phyloP scores from a whole-genome alignment of 2,888 invertebrate species.

The Beris chalybata region DNA sequence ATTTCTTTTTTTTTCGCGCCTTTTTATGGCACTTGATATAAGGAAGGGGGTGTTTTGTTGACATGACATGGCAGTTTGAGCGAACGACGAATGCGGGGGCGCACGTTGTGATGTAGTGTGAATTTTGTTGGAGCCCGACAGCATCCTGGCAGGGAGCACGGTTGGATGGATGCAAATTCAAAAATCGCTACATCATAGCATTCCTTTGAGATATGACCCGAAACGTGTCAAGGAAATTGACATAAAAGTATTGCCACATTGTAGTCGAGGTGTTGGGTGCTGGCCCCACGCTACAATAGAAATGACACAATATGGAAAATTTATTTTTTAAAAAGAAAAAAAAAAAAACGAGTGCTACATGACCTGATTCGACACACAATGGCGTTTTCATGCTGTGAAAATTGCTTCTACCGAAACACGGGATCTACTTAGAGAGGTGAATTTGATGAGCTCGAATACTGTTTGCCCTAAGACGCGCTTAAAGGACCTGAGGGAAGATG shows the following conservation, averaged over 20 bases:
- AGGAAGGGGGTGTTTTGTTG: conserved; percentile 26
- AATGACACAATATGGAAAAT: no score
- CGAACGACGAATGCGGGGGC: background rate
- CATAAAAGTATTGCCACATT: conserved; percentile 20
- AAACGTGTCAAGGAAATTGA: conserved; percentile 33
- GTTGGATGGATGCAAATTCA: conserved; percentile 29
- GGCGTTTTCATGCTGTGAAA: conserved; percentile 14
- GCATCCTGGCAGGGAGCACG: conserved; percentile 10
- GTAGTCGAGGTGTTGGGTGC: background rate
- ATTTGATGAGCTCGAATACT: conserved; percentile 20
- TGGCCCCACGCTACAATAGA: no score
- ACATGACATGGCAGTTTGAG: conserved; percentile 20
- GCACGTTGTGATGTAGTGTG: background rate
- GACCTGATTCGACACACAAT: conserved; percentile 25
- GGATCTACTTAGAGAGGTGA: conserved; percentile 17
- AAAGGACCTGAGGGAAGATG: background rate
- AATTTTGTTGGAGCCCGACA: background rate
- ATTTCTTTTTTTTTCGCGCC: conserved; percentile 18
- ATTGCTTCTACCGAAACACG: conserved; percentile 16
- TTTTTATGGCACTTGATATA: conserved; percentile 19
- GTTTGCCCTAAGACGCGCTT: conserved; percentile 3
- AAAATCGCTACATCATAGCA: conserved; percentile 10
- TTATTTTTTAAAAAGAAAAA: background rate
- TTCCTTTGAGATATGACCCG: conserved; percentile 33
- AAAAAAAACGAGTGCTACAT: conserved; percentile 13